Conservation (phyloP, 1,140 invertebrate genomes). For the Drosophila sulfurigaster region DNA sequence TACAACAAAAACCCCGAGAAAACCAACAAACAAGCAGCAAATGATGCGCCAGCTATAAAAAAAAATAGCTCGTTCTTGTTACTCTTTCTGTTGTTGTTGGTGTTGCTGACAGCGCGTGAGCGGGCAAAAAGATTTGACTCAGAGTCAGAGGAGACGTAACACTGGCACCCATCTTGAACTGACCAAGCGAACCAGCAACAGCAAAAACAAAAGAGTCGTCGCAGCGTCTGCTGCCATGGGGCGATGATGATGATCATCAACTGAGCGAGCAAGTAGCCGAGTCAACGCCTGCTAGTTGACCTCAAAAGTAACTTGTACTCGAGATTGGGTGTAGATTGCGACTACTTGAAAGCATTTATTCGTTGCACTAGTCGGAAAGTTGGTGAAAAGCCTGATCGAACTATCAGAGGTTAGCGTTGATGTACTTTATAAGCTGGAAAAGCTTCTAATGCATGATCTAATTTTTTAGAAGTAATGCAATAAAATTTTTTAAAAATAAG, state of each 20-base stretch:
- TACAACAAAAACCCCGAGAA: slow-evolving; percentile 21
- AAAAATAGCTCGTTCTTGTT: slow-evolving; percentile 37
- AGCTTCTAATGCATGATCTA: too few relatives aligned
- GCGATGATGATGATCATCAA: slow-evolving; percentile 26
- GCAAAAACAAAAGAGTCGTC: slow-evolving; percentile 18
- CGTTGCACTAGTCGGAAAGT: slow-evolving; percentile 28
- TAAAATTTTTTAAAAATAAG: background rate
- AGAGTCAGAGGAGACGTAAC: slow-evolving; percentile 20
- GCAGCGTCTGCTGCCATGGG: slow-evolving; percentile 36
- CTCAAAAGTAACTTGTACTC: slow-evolving; percentile 32
- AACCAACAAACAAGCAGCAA: slow-evolving; percentile 29
- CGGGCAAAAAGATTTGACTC: slow-evolving; percentile 51
- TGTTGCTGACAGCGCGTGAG: slow-evolving; percentile 49
- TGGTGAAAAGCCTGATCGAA: slow-evolving; percentile 30
- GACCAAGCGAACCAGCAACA: slow-evolving; percentile 45
- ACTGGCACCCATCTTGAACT: slow-evolving; percentile 34
- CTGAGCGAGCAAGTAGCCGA: slow-evolving; percentile 7
- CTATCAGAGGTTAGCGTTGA: slow-evolving; percentile 5
- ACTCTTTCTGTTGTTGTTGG: slow-evolving; percentile 15
- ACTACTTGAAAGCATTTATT: slow-evolving; percentile 38
- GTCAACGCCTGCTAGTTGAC: slow-evolving; percentile 51
- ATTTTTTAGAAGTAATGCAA: too few relatives aligned
- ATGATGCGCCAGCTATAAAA: slow-evolving; percentile 44
- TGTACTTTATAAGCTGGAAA: too few relatives aligned
- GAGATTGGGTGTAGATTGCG: slow-evolving; percentile 21